phyloP scores from a whole-genome alignment of 1,140 invertebrate species.

The Drosophila pectinifera region DNA sequence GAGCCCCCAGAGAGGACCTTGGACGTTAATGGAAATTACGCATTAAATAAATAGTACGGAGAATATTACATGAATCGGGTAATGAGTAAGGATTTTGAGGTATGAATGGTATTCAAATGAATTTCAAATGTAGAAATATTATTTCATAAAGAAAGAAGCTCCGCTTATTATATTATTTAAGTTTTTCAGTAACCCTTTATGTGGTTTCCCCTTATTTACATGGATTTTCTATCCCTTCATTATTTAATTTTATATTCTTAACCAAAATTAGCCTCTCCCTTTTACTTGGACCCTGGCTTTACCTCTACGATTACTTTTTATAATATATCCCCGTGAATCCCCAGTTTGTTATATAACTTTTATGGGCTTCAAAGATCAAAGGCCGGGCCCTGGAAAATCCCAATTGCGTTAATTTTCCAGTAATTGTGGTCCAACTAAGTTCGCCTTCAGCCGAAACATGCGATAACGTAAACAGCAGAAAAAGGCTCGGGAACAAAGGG shows the following conservation, averaged over 20 bases:
- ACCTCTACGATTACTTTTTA: slow-evolving; percentile 10
- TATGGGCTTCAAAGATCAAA: slow-evolving; percentile 38
- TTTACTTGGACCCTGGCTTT: background rate
- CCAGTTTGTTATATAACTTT: slow-evolving; percentile 31
- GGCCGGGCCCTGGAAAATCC: slow-evolving; percentile 33
- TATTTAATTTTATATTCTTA: slow-evolving; percentile 3
- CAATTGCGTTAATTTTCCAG: slow-evolving; percentile 80
- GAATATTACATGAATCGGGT: slow-evolving; percentile 25
- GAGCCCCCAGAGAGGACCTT: slow-evolving; percentile 4
- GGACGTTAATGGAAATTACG: slow-evolving; percentile 44
- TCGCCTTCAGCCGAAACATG: slow-evolving; percentile 50
- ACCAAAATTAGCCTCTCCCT: background rate
- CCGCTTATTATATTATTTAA: too few species aligned
- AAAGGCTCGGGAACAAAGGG: slow-evolving; percentile 30
- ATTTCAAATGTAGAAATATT: background rate
- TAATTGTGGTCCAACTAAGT: slow-evolving; percentile 62
- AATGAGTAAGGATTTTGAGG: slow-evolving; percentile 14
- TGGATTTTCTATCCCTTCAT: background rate
- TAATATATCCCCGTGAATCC: background rate
- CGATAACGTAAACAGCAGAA: slow-evolving; percentile 60
- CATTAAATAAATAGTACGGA: slow-evolving; percentile 31
- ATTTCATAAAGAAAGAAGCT: too few species aligned
- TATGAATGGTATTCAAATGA: background rate
- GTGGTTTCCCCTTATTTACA: background rate
- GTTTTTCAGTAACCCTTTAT: background rate